A percentile compares a stretch with the other conserved stretches of the same genome.
Conservation (phyloP, 2,797 vertebrate genomes). For the Dendrocincla tyrannina region DNA sequence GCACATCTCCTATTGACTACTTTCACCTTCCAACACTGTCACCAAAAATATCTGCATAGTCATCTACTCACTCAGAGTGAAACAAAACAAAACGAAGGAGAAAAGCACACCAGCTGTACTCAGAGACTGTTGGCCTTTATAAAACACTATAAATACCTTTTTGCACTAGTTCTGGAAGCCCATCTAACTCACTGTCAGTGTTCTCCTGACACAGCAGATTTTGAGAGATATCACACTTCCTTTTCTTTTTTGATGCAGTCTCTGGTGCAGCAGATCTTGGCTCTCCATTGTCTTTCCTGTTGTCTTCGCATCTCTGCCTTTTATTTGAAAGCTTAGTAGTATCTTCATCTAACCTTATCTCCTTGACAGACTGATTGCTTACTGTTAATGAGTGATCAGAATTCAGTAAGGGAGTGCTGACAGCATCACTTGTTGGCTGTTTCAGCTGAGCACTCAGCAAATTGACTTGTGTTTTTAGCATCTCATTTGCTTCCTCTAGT, state of each 20-base stretch:
- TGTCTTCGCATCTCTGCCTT: constrained; percentile 62
- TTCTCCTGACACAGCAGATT: constrained; percentile 2
- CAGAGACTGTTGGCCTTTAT: not conserved
- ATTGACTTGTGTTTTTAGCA: constrained; percentile 75
- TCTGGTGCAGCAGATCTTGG: constrained; percentile 55
- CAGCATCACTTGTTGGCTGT: not conserved
- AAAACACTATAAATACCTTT: constrained; percentile 76
- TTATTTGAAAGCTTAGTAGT: constrained; percentile 47
- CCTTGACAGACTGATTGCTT: not conserved
- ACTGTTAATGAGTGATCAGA: not conserved
- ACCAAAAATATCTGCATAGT: not conserved
- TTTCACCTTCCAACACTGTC: not conserved
- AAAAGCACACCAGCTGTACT: not conserved
- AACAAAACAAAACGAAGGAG: not conserved
- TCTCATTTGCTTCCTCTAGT: constrained; percentile 81
- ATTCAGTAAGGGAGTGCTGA: not conserved
- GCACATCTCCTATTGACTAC: not conserved
- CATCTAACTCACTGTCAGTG: constrained; percentile 77
- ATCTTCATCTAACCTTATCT: constrained; percentile 8
- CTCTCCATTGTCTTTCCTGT: not conserved
- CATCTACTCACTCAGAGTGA: not conserved
- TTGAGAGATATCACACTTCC: constrained; percentile 10
- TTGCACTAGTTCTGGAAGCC: constrained; percentile 85
- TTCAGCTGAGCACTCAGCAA: constrained; percentile 71
- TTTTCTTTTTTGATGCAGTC: constrained; percentile 53